Percentiles rank a stretch among this genome's conserved stretches.
Conservation (phyloP, 2,797 vertebrate species). For the Nyctalus aviator region DNA sequence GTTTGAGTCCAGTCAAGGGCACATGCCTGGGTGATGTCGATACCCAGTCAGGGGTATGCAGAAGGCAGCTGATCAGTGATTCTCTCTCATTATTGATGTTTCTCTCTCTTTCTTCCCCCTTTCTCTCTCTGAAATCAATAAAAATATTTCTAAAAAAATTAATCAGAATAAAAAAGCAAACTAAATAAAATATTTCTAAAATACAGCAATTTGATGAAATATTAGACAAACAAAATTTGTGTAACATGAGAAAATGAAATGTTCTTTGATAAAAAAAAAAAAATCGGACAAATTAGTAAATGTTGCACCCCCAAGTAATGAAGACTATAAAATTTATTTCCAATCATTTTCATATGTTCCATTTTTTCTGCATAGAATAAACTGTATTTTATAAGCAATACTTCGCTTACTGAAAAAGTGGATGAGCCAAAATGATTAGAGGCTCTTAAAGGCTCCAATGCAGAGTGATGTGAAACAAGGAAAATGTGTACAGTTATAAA, state of each 20-base stretch:
- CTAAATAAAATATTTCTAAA: background rate
- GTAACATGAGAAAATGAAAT: background rate
- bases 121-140: too few species aligned
- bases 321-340: constrained; percentile 8
- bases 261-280: background rate
- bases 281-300: background rate
- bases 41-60: too few species aligned
- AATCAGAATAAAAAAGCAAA: background rate
- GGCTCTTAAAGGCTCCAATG: background rate
- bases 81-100: too few species aligned
- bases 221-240: background rate
- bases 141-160: background rate
- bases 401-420: constrained; percentile 29
- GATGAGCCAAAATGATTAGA: background rate
- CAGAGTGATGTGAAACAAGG: background rate
- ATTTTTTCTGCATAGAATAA: background rate
- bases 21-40: too few species aligned
- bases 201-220: background rate
- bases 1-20: too few species aligned
- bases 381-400: constrained; percentile 12
- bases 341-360: background rate
- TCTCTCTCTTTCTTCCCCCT: too few species aligned
- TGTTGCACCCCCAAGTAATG: background rate
- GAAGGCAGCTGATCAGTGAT: too few species aligned
- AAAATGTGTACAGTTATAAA: background rate